Evolutionary conservation across 2,888 invertebrate species (phyloP), one percentile per base, ranked within the genome.

Genomic region (Polylopha cassiicola): DNA sequence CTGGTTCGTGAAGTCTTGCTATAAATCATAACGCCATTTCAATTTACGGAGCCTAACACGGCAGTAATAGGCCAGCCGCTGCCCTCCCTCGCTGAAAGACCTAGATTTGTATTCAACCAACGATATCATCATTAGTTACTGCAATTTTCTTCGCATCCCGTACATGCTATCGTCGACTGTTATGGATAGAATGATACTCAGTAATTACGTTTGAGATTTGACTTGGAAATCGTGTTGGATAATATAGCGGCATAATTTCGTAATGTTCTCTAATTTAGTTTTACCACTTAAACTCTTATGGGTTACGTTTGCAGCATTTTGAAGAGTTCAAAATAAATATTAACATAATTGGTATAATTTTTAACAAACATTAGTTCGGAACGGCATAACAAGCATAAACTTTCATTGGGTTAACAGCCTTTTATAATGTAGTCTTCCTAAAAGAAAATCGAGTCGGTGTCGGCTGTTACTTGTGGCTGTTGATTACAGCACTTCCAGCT

Each of bases 11-110:
- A 73, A 79, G 70, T 65, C 73, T 65, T 53, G 55, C 73, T 65
- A 81, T 82, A 82, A 81, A 84, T 82, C 82, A 81, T 79, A 77
- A 66, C 67, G 69, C 75, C 67, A 62, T 79, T 80, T 82, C 82
- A 82, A 82, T 84, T 81, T 79, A 71, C 73, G 64, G 61, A 70
- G 64, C 67, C 64, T 67, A 77, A 76, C 74, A 74, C 65, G 65
- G 58, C 64, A 62, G 65, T 73, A 74, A 74, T 68, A 75, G 72
- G 72, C 72, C 71, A 68, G 63, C 60, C 64, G 61, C 66, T 59
- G 58, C 57, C 58, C 51, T 61, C 60, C 56, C 58, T 53, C 53
- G 68, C 73, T 77, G 77, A 76, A 82, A 82, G 75, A 73, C 72
- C 71, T 71, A 64, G 76, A 81, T 84, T 79, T 73, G 75, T 82